Conservation (phyloP, 2,797 vertebrate species). For the Lates japonicus region DNA sequence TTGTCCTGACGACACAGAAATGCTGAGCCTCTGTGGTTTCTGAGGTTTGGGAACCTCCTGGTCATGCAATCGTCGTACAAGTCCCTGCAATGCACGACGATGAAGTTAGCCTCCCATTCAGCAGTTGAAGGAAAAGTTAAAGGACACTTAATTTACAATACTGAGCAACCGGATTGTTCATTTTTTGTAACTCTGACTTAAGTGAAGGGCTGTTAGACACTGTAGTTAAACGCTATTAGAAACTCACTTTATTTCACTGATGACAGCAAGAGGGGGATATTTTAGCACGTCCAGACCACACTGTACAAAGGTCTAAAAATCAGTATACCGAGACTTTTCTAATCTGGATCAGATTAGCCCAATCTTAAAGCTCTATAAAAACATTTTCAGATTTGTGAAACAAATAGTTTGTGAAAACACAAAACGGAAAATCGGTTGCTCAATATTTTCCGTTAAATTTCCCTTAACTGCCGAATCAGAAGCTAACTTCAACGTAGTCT, state of each 20-base stretch:
- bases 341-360: background rate
- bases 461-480: background rate
- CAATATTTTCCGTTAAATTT: background rate
- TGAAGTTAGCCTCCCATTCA: too few relatives aligned
- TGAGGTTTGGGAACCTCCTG: constrained; percentile 18
- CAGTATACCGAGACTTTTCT: background rate
- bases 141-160: too few relatives aligned
- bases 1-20: background rate
- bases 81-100: background rate
- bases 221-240: background rate
- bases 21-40: constrained; percentile 1
- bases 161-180: background rate
- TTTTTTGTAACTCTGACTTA: background rate
- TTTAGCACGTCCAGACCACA: background rate
- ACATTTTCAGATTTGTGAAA: background rate
- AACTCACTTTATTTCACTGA: background rate
- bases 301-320: background rate
- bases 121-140: background rate
- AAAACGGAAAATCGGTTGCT: background rate
- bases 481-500: too few relatives aligned
- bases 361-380: background rate
- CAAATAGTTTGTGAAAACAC: background rate
- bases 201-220: background rate
- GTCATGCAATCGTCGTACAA: background rate
- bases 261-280: background rate